These are phyloP conservation scores for Trichopria drosophilae DNA, from an alignment of 2,888 invertebrate species.

Conservation along the genomic window DNA sequence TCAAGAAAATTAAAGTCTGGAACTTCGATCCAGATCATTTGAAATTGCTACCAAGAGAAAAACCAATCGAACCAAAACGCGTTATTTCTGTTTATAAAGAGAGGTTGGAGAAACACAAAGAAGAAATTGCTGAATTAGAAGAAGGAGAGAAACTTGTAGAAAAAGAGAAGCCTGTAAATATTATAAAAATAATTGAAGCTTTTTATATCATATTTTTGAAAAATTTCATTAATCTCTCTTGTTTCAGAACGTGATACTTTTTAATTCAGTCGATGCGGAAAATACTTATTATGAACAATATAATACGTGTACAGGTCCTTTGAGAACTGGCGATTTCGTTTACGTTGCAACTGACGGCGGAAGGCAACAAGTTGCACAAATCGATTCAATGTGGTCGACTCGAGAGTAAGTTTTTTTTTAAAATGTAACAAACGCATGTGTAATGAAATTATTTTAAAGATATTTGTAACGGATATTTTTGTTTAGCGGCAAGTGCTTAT, in stretches of 20 bases:
- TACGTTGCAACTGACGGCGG: conserved; percentile 91
- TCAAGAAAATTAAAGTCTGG: conserved; percentile 91
- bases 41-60: conserved; percentile 69
- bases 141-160: conserved; percentile 80
- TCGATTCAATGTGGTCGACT: conserved; percentile 93
- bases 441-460: conserved; percentile 4
- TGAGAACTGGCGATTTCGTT: conserved; percentile 91
- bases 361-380: conserved; percentile 87
- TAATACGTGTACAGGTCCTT: conserved; percentile 80
- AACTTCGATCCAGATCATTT: conserved; percentile 67
- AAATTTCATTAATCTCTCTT: conserved; percentile 22
- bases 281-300: conserved; percentile 92
- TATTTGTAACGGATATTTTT: conserved; percentile 9
- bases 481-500: conserved; percentile 82
- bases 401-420: conserved; percentile 69
- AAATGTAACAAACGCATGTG: conserved; percentile 9
- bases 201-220: conserved; percentile 10
- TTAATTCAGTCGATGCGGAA: conserved; percentile 73
- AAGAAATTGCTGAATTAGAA: conserved; percentile 83
- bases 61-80: conserved; percentile 79
- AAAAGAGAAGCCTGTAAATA: conserved; percentile 77
- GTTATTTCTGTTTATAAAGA: conserved; percentile 93
- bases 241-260: conserved; percentile 76
- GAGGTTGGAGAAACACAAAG: conserved; percentile 85
- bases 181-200: conserved; percentile 6